These are phyloP conservation scores for Acanthis flammea DNA, from an alignment of 2,797 vertebrate species.

Conservation along the genomic window DNA sequence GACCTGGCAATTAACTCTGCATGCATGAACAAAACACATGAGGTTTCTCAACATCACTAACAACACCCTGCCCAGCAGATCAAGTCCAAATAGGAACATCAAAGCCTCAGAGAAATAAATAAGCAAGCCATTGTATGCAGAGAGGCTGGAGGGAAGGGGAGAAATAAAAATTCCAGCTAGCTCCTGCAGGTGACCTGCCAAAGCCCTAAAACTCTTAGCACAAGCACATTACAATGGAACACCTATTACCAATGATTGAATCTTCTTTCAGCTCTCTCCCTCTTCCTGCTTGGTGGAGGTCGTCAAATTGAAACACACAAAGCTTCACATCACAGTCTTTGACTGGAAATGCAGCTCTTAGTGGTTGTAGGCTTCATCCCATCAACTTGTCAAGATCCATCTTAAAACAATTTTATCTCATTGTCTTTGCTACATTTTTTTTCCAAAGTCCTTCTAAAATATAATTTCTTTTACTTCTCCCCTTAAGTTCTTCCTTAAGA, in stretches of 20 bases:
- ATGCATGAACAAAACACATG: not conserved
- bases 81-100: not conserved
- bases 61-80: not conserved
- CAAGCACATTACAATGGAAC: not conserved
- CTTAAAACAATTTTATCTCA: not conserved
- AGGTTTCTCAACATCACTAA: conserved; percentile 28
- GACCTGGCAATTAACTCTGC: conserved; percentile 1
- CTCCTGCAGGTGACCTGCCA: not conserved
- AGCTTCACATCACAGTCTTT: not conserved
- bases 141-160: not conserved
- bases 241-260: not conserved
- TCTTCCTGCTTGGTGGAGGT: not conserved
- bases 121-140: not conserved
- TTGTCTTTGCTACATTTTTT: not conserved
- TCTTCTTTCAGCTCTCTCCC: not conserved
- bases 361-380: not conserved
- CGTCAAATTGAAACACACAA: not conserved
- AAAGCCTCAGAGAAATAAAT: conserved; percentile 11
- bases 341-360: not conserved
- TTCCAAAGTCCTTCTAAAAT: not conserved
- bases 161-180: conserved; percentile 9
- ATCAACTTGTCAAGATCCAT: not conserved
- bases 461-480: not conserved
- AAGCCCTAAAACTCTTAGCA: not conserved
- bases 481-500: not conserved